Evolutionary conservation across 2,888 invertebrate species (phyloP).

Genomic region (Beris morrisii): DNA sequence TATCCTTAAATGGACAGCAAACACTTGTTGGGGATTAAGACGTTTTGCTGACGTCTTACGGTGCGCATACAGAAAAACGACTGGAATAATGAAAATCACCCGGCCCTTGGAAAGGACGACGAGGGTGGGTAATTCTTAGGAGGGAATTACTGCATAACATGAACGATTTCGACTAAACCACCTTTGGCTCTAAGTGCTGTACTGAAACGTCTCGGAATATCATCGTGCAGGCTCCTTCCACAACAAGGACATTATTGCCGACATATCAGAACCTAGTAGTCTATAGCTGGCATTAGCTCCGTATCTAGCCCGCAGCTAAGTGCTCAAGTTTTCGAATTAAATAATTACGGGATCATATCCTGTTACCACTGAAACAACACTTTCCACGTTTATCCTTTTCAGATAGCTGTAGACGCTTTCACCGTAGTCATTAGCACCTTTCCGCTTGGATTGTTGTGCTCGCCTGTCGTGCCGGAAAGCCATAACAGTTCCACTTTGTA

Average conservation of each 20-base stretch:
- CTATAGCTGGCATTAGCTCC: too few species aligned
- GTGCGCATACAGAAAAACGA: neutral
- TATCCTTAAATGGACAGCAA: constrained; percentile 20
- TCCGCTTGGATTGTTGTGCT: constrained; percentile 20
- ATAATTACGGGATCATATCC: constrained; percentile 1
- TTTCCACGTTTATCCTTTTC: constrained; percentile 10
- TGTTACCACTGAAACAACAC: constrained; percentile 13
- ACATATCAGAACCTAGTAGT: too few species aligned
- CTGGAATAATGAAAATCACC: constrained; percentile 13
- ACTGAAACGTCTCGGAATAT: too few species aligned
- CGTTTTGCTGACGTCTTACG: neutral
- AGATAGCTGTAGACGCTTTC: constrained; percentile 4
- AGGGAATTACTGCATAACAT: too few species aligned
- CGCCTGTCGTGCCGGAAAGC: constrained; percentile 25
- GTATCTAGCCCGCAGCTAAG: too few species aligned
- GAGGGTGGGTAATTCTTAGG: too few species aligned
- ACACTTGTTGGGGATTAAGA: constrained; percentile 23
- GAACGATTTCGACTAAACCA: too few species aligned
- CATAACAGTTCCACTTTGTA: constrained; percentile 16
- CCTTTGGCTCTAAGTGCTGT: too few species aligned
- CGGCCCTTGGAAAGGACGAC: too few species aligned
- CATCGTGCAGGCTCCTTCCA: too few species aligned
- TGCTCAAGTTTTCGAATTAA: constrained; percentile 5
- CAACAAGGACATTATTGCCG: too few species aligned
- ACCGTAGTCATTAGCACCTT: constrained; percentile 23